phyloP scores from a whole-genome alignment of 2,888 invertebrate genomes.

The Suillia variegata region DNA sequence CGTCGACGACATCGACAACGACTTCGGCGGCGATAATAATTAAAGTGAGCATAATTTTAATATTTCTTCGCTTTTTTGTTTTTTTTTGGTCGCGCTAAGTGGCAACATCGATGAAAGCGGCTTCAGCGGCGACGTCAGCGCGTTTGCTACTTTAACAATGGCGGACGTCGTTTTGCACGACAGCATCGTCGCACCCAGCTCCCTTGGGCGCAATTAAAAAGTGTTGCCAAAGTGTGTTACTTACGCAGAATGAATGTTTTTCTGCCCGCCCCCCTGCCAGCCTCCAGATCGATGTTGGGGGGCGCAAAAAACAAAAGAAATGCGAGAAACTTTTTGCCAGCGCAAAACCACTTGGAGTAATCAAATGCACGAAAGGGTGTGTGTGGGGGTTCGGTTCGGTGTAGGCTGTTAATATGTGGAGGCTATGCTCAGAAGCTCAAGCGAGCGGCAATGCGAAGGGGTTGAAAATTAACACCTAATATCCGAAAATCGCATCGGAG shows the following conservation, averaged over 20 bases:
- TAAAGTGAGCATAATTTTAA: conserved; percentile 51
- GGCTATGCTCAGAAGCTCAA: background rate
- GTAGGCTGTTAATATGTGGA: no score
- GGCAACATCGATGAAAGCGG: conserved; percentile 49
- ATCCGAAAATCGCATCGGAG: conserved; percentile 53
- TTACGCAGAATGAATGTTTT: background rate
- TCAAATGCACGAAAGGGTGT: background rate
- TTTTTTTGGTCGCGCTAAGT: no score
- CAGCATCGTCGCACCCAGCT: conserved; percentile 1
- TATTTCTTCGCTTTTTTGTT: no score
- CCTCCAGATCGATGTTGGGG: background rate
- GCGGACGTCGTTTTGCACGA: background rate
- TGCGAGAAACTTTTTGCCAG: no score
- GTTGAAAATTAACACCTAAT: conserved; percentile 48
- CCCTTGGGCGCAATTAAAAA: conserved; percentile 52
- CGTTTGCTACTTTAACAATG: background rate
- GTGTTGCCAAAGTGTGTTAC: conserved; percentile 13
- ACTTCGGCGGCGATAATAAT: conserved; percentile 52
- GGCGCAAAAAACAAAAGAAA: no score
- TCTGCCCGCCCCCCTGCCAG: no score
- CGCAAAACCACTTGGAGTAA: background rate
- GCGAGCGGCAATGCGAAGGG: background rate
- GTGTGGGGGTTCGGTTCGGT: background rate
- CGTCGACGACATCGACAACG: no score
- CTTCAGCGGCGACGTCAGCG: background rate